Base-by-base conservation (phyloP, 2,797 vertebrate species). In the Lycodopsis pacificus region DNA sequence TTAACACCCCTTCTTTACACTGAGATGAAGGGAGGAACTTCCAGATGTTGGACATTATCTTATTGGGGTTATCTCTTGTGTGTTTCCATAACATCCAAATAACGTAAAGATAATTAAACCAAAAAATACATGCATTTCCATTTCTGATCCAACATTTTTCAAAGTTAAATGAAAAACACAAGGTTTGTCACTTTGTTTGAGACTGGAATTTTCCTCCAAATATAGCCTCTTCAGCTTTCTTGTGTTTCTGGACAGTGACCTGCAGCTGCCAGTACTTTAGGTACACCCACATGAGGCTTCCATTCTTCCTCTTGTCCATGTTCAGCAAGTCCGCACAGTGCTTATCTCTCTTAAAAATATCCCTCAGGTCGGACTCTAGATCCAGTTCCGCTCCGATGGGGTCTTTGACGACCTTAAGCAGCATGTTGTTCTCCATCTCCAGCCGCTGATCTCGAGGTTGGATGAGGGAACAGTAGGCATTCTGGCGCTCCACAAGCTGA, bases 201-300 rank as follows among this genome's bases (percentile, higher is more conserved):
- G 77, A 59, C 40, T 68, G 44, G 48, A 61, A 19, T 70, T 84
- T 83, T 27, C 79, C 83, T 42, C 88, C 92, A 64, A 95, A 86
- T 56, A 99, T 81, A 54, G 93, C 82, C 27, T 95, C 92, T 86
- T 99, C 97, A 0, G 96, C 95, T 73, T 87, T 95, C 92, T 94
- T 96, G 85, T 97, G 96, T 90, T 96, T 97, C 76, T 96, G 95
- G 42, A 97, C 79, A 0, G 96, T 96, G 65, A 97, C 90, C 87
- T 95, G 91, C 67, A 97, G 93, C 73, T 98, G 95, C 98, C 98
- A 99, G 7, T 98, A 97, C 76, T 95, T 96, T 68, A 99, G 95
- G 88, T 99, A 99, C 7, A 98, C 86, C 98, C 98, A 99, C 98
- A 99, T 98, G 69, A 99, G 94, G 80, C 89, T 97, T 80, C 98